Conservation (phyloP, 2,797 vertebrate species). For the Discoglossus pictus region DNA sequence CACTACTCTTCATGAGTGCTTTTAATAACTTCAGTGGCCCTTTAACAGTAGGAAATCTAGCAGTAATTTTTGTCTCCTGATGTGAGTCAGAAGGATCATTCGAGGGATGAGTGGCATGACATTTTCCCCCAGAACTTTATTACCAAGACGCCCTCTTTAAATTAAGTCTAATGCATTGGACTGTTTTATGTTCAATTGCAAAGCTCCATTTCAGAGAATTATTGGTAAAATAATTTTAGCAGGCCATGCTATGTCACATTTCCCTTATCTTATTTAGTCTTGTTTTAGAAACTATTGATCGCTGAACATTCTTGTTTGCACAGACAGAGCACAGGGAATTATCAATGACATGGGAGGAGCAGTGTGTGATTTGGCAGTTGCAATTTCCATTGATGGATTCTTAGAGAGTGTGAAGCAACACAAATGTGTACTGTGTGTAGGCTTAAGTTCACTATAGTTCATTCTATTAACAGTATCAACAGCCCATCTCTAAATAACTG, state of each 20-base stretch:
- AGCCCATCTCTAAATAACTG: too few species aligned
- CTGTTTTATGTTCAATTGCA: conserved; percentile 37
- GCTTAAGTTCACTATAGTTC: too few species aligned
- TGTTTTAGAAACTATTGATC: conserved; percentile 43
- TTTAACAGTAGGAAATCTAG: conserved; percentile 29
- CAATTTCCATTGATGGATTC: neutral
- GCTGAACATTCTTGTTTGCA: conserved; percentile 7
- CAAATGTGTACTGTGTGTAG: too few species aligned
- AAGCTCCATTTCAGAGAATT: conserved; percentile 41
- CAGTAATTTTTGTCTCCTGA: conserved; percentile 29
- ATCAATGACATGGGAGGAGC: neutral
- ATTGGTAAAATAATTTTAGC: conserved; percentile 40
- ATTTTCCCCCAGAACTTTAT: conserved; percentile 32
- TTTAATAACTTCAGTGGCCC: too few species aligned
- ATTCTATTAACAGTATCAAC: too few species aligned
- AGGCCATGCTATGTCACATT: conserved; percentile 36
- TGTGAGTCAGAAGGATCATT: conserved; percentile 35
- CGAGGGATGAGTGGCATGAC: conserved; percentile 28
- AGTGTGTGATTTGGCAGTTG: conserved; percentile 21
- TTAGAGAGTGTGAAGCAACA: too few species aligned
- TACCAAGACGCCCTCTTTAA: conserved; percentile 32
- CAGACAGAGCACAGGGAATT: neutral
- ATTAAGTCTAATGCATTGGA: conserved; percentile 33
- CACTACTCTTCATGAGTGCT: too few species aligned
- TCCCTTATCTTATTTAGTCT: conserved; percentile 30